Conservation (phyloP, 2,888 invertebrate species). For the Spatulosminthurus flaviceps region DNA sequence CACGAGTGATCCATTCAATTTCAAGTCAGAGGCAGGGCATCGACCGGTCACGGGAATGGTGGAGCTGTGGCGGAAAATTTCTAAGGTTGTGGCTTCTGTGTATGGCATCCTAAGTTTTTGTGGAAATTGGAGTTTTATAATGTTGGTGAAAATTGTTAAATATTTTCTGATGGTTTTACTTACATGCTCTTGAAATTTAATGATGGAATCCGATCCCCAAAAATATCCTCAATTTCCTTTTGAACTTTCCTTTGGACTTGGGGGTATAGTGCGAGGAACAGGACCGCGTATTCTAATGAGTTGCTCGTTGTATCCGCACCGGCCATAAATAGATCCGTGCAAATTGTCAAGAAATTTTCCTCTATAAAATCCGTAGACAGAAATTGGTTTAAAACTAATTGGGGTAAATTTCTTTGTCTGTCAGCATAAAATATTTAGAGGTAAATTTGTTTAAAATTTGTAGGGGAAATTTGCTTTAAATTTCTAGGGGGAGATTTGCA, state of each 20-base stretch:
- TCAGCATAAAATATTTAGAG: not conserved
- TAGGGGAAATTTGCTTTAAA: too few relatives aligned
- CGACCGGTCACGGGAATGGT: conserved; percentile 39
- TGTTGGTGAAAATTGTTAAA: too few relatives aligned
- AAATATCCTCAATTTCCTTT: conserved; percentile 38
- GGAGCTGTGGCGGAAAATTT: conserved; percentile 42
- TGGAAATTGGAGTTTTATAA: too few relatives aligned
- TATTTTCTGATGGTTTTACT: not conserved
- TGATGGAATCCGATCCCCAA: conserved; percentile 9
- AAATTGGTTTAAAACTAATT: not conserved
- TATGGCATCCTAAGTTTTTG: conserved; percentile 29
- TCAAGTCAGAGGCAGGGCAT: conserved; percentile 19
- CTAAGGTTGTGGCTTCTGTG: conserved; percentile 37
- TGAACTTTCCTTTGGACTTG: conserved; percentile 40
- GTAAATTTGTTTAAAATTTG: too few relatives aligned
- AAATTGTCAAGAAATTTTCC: conserved; percentile 31
- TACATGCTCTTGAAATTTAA: conserved; percentile 19
- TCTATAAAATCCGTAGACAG: too few relatives aligned
- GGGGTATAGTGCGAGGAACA: conserved; percentile 26
- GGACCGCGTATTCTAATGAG: conserved; percentile 40
- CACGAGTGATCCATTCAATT: conserved; percentile 23
- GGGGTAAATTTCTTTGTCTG: not conserved
- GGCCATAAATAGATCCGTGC: conserved; percentile 40
- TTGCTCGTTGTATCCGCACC: conserved; percentile 46
- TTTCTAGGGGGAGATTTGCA: too few relatives aligned